These are phyloP conservation scores for Schizopygopsis malacanthus DNA, from an alignment of 2,797 vertebrate species.

Conservation along the genomic window DNA sequence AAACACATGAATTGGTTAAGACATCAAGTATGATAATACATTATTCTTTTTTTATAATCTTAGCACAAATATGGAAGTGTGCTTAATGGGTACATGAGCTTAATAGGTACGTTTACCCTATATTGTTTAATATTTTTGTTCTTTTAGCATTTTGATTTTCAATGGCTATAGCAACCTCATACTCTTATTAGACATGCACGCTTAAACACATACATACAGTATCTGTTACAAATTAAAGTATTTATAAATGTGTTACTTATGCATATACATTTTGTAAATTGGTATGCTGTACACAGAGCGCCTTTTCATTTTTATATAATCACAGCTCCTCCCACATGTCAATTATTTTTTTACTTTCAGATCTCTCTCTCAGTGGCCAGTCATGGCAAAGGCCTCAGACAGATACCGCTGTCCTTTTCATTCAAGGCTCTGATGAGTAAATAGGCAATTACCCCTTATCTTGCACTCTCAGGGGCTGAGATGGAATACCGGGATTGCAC, in stretches of 20 bases:
- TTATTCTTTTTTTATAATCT: too few relatives aligned
- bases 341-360: slow-evolving; percentile 43
- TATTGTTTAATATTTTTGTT: too few relatives aligned
- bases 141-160: too few relatives aligned
- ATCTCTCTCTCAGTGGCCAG: slow-evolving; percentile 51
- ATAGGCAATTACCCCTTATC: slow-evolving; percentile 72
- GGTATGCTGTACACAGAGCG: neutral
- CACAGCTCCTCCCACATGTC: neutral
- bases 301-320: neutral
- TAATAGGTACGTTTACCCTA: too few relatives aligned
- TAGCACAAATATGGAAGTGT: too few relatives aligned
- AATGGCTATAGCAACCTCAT: too few relatives aligned
- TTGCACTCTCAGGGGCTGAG: slow-evolving; percentile 57
- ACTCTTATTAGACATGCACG: too few relatives aligned
- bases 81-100: too few relatives aligned
- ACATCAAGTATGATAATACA: too few relatives aligned
- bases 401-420: slow-evolving; percentile 53
- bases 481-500: slow-evolving; percentile 57
- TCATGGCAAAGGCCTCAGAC: slow-evolving; percentile 47
- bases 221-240: too few relatives aligned
- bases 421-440: slow-evolving; percentile 68
- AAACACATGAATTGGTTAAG: too few relatives aligned
- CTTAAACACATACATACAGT: too few relatives aligned
- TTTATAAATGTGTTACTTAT: neutral
- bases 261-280: neutral